These are phyloP conservation scores for Eumacrocentrus americanus DNA, from an alignment of 2,888 invertebrate species.

Conservation along the genomic window DNA sequence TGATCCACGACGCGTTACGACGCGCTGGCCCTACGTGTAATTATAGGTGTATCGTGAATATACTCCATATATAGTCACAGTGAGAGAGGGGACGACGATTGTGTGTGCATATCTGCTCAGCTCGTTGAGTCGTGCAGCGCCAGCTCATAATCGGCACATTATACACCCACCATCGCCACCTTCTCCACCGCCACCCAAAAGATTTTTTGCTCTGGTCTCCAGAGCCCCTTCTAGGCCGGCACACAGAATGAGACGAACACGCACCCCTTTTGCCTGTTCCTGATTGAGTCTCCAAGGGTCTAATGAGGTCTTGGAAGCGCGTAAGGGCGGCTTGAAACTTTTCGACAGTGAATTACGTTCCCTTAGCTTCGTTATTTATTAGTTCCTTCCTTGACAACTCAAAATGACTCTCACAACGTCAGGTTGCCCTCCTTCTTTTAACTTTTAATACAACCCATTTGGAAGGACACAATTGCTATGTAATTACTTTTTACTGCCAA, in stretches of 20 bases:
- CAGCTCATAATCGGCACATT: slow-evolving; percentile 6
- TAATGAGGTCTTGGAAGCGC: slow-evolving; percentile 29
- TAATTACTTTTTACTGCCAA: not conserved
- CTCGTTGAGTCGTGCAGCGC: slow-evolving; percentile 17
- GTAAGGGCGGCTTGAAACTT: slow-evolving; percentile 22
- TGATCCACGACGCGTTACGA: slow-evolving; percentile 58
- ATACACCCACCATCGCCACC: not conserved
- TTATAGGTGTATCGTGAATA: slow-evolving; percentile 55
- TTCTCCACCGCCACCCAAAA: slow-evolving; percentile 2
- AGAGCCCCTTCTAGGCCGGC: not conserved
- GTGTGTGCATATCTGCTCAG: slow-evolving; percentile 8
- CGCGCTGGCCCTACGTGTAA: slow-evolving; percentile 54
- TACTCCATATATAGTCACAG: not conserved
- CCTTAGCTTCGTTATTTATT: slow-evolving; percentile 15
- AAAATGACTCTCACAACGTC: not conserved
- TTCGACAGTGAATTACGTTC: slow-evolving; percentile 26
- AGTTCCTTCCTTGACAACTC: slow-evolving; percentile 7
- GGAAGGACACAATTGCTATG: not conserved
- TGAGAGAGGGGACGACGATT: not conserved
- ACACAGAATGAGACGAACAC: slow-evolving; percentile 10
- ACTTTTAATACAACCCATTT: not conserved
- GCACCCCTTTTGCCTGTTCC: slow-evolving; percentile 10
- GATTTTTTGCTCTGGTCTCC: slow-evolving; percentile 13
- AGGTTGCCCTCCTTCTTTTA: not conserved
- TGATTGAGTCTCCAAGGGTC: slow-evolving; percentile 15